phyloP scores from a whole-genome alignment of 2,888 invertebrate species.

The Leptinotarsa tumamoca region DNA sequence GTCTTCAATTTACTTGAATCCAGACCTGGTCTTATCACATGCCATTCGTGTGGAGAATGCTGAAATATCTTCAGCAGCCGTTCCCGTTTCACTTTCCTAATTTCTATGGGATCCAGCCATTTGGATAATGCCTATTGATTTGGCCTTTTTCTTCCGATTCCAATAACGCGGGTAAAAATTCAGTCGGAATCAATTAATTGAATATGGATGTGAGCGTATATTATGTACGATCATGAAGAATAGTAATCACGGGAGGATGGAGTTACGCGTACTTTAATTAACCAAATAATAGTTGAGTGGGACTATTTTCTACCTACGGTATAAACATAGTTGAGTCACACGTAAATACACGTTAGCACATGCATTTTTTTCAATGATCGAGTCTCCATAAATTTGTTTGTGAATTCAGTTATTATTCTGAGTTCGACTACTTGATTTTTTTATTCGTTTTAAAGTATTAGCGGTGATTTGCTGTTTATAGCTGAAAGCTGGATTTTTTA shows the following conservation, averaged over 20 bases:
- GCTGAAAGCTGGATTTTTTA: too few species aligned
- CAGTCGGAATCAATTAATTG: slow-evolving; percentile 12
- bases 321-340: not conserved
- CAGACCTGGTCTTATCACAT: slow-evolving; percentile 31
- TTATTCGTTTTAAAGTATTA: too few species aligned
- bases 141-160: slow-evolving; percentile 43
- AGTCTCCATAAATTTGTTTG: too few species aligned
- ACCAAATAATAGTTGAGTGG: not conserved
- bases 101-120: slow-evolving; percentile 55
- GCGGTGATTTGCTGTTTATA: too few species aligned
- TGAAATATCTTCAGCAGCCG: slow-evolving; percentile 47
- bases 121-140: slow-evolving; percentile 57
- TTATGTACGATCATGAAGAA: not conserved
- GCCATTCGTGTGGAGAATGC: slow-evolving; percentile 54
- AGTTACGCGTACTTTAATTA: not conserved
- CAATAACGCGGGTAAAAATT: slow-evolving; percentile 28
- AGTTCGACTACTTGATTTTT: too few species aligned
- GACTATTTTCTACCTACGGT: not conserved
- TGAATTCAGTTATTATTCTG: too few species aligned
- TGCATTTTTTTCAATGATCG: too few species aligned
- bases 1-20: not conserved
- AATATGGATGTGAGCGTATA: slow-evolving; percentile 16
- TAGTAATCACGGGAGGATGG: not conserved
- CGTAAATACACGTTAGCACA: too few species aligned
- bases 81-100: slow-evolving; percentile 54